Conservation (phyloP, 2,888 invertebrate genomes). For the Prosapia bicincta region DNA sequence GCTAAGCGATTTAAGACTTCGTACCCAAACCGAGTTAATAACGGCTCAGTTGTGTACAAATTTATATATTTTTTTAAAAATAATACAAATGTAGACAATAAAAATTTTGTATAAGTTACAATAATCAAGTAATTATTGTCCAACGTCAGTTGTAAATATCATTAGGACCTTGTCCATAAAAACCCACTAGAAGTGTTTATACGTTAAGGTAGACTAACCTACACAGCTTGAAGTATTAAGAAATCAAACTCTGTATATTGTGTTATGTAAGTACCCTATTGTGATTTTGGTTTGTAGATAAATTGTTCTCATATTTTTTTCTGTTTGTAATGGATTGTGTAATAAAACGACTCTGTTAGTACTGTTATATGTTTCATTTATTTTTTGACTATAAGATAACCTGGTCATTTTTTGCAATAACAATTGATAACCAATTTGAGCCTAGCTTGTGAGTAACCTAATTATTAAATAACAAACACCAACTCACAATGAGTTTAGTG, state of each 20-base stretch:
- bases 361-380: too few species aligned
- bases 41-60: background rate
- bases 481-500: too few species aligned
- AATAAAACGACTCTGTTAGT: conserved; percentile 22
- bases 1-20: conserved; percentile 17
- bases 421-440: too few species aligned
- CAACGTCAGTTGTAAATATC: background rate
- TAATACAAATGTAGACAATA: background rate
- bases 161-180: background rate
- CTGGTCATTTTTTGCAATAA: too few species aligned
- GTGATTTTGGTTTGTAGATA: background rate
- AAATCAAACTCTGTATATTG: background rate
- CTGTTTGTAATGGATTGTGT: conserved; percentile 20
- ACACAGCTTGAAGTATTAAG: background rate
- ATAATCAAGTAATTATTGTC: background rate
- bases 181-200: background rate
- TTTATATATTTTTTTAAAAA: background rate
- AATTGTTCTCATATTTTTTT: background rate
- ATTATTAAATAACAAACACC: too few species aligned
- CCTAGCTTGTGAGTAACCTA: too few species aligned
- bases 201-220: background rate
- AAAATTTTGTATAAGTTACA: background rate
- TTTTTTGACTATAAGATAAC: too few species aligned
- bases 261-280: background rate
- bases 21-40: background rate